Percentiles rank a stretch among this genome's conserved stretches.
Evolutionary conservation across 2,888 invertebrate species (phyloP).

Genomic region (Metacarcinus magister): DNA sequence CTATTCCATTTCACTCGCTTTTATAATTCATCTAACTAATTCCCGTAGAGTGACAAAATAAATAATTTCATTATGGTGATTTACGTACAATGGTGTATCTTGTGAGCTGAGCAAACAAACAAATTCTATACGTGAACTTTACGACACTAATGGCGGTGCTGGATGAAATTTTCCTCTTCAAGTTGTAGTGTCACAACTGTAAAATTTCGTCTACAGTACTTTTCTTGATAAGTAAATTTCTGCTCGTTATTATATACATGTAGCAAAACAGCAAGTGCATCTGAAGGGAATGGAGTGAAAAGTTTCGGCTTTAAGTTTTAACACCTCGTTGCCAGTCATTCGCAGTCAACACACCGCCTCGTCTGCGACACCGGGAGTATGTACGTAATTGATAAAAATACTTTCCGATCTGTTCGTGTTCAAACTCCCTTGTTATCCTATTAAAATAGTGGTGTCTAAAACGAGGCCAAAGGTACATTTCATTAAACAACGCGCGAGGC

Average conservation of each 20-base stretch:
- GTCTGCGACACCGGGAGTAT: constrained; percentile 39
- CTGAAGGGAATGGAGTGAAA: constrained; percentile 40
- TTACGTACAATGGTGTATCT: constrained; percentile 42
- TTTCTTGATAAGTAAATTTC: constrained; percentile 2
- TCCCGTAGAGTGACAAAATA: constrained; percentile 63
- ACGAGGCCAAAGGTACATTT: constrained; percentile 10
- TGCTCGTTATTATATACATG: background rate
- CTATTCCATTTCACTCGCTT: constrained; percentile 56
- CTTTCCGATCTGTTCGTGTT: constrained; percentile 54
- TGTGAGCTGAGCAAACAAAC: constrained; percentile 55
- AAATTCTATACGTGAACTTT: constrained; percentile 16
- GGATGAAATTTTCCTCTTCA: constrained; percentile 10
- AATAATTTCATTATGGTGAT: constrained; percentile 56
- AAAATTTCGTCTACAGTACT: constrained; percentile 47
- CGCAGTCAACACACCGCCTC: constrained; percentile 56
- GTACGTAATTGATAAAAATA: constrained; percentile 64
- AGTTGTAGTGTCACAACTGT: background rate
- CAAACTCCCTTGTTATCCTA: constrained; percentile 9
- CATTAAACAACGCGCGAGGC: constrained; percentile 35
- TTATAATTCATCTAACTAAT: constrained; percentile 54
- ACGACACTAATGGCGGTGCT: constrained; percentile 27
- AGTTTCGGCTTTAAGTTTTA: background rate
- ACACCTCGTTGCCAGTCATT: background rate
- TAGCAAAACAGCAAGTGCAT: constrained; percentile 63
- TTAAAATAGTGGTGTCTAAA: constrained; percentile 13